Evolutionary conservation across 2,113 vertebrate genomes (phyloP).

Genomic region (Halichoeres trimaculatus): DNA sequence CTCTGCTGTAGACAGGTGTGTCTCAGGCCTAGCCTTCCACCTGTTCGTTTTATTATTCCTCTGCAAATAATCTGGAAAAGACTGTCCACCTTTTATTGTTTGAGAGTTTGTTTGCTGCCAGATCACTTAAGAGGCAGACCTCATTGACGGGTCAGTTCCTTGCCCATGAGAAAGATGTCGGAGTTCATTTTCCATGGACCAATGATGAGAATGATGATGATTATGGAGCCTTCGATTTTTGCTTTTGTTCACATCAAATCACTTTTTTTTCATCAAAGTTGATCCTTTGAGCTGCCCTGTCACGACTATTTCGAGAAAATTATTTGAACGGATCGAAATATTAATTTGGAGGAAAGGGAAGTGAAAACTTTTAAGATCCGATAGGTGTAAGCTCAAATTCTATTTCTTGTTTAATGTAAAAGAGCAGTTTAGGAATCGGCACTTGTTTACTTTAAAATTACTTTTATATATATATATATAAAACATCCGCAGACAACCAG

Average conservation of each 20-base stretch:
- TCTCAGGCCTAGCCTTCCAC: conserved; percentile 75
- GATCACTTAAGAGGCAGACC: conserved; percentile 11
- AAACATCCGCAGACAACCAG: not conserved
- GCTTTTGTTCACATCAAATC: not conserved
- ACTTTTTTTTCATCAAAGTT: too few species aligned
- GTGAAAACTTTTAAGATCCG: too few species aligned
- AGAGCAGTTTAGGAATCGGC: not conserved
- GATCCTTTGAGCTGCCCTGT: too few species aligned
- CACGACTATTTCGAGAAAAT: too few species aligned
- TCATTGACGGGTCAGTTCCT: conserved; percentile 50
- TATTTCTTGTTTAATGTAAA: not conserved
- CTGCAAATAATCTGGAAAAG: conserved; percentile 70
- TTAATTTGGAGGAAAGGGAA: too few species aligned
- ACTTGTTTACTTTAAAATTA: too few species aligned
- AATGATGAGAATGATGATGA: not conserved
- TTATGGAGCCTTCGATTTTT: not conserved
- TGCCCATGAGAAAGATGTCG: conserved; percentile 51
- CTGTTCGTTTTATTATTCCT: conserved; percentile 84
- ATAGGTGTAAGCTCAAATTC: too few species aligned
- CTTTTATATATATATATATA: not conserved
- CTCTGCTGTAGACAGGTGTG: conserved; percentile 78
- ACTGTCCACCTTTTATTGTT: conserved; percentile 74
- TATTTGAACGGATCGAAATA: too few species aligned
- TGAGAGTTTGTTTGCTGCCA: conserved; percentile 70
- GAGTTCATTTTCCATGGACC: conserved; percentile 20